Evolutionary conservation across 2,888 invertebrate species (phyloP), one percentile per base, ranked within the genome.

Genomic region (Hyles lineata): DNA sequence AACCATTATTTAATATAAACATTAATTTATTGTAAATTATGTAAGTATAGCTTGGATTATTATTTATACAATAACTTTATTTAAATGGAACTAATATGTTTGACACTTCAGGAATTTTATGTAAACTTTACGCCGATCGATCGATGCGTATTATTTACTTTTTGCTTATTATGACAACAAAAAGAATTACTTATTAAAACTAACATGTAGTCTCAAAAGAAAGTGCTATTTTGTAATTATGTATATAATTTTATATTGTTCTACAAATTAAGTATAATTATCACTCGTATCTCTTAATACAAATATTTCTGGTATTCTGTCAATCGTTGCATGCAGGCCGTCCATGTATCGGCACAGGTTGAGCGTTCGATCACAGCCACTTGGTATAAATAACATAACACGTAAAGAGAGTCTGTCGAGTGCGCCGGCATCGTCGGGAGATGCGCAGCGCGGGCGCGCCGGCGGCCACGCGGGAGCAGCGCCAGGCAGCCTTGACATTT

Each of bases 281-380:
- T 50, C 23, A 61, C 43, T 61, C 17, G 32, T 21, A 25, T 70
- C 17, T 17, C 11, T 59, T 50, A 32, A 35, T 59, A 59, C 19
- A 55, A 25, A 55, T 29, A 61, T 70, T 25, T 70, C n/a, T 85
- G 83, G 78, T 83, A 82, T 81, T 85, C 86, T 90, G 85, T 85
- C 79, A 88, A 90, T 90, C 88, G 87, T 85, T 86, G 86, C 85
- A 80, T 83, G 76, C 78, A 79, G 83, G 81, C 86, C 86, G 84
- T 84, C 78, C 78, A 79, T 77, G 76, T 82, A 85, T 88, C 87
- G 87, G 87, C 83, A 79, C 84, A 83, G 83, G 81, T 84, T 83
- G 85, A 89, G 89, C 87, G 84, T 87, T 88, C 89, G 90, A 90
- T 92, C 93, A 93, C 93, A 93, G 92, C 91, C 94, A 92, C 92